Evolutionary conservation across 2,113 vertebrate genomes (phyloP).

Genomic region (Ageneiosus marmoratus): DNA sequence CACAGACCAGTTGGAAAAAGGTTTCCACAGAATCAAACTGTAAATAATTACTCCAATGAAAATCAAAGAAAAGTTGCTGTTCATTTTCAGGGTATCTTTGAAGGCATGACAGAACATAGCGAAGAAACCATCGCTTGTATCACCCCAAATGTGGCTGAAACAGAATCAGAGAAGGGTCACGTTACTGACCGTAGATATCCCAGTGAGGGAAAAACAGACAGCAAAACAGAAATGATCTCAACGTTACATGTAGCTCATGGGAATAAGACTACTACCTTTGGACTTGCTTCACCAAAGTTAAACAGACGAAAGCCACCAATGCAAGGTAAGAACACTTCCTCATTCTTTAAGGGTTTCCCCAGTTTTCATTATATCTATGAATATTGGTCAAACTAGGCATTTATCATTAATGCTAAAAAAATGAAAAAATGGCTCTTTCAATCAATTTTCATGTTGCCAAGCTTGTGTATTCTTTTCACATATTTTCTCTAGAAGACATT

Average conservation of each 20-base stretch:
- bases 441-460: neutral
- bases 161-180: slow-evolving; percentile 75
- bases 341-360: neutral
- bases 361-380: neutral
- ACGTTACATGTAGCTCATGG: slow-evolving; percentile 76
- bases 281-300: slow-evolving; percentile 79
- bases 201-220: slow-evolving; percentile 52
- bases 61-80: neutral
- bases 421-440: neutral
- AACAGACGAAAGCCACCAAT: slow-evolving; percentile 63
- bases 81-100: neutral
- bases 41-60: neutral
- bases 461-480: neutral
- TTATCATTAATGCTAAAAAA: neutral
- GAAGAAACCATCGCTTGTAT: slow-evolving; percentile 55
- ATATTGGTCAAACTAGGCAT: neutral
- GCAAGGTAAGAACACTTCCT: slow-evolving; percentile 76
- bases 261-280: slow-evolving; percentile 76
- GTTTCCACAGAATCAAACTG: neutral
- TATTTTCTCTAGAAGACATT: slow-evolving; percentile 59
- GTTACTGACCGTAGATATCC: slow-evolving; percentile 71
- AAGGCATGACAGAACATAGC: neutral
- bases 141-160: slow-evolving; percentile 69
- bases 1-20: slow-evolving; percentile 5
- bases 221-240: slow-evolving; percentile 61